Base-by-base conservation (phyloP, 2,113 vertebrate genomes). In the Panurus biarmicus region DNA sequence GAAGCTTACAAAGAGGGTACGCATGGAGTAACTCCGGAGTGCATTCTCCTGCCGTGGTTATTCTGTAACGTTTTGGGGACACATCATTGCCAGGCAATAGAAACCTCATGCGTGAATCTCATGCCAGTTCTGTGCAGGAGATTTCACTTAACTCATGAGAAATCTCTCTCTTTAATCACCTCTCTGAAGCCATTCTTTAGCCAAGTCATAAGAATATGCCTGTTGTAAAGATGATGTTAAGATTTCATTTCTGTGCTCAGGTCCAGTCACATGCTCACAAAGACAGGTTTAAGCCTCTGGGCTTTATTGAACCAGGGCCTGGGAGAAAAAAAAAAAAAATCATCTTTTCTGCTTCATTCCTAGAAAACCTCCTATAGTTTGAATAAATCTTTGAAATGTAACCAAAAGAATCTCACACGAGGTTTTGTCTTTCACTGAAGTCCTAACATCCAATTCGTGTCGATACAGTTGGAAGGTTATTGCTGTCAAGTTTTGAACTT, bases 311-410 rank as follows among this genome's bases (percentile, higher is more conserved):
- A 84, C n/a, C 51, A 78, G 23, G 25, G 54, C 20, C 56, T 53
- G 24, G 48, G n/a, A n/a, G n/a, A n/a, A n/a, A n/a, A n/a, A n/a
- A n/a, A 9, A 69, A 75, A 71, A 57, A 71, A 48, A 54, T 4
- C 5, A 45, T 15, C 61, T 74, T 92, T 64, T 72, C 61, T 87
- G 33, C 56, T 84, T 82, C 1, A 0, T 72, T 93, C 75, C 84
- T 77, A 79, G 57, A 65, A 94, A 95, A 78, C 47, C 67, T 88
- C 66, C 12, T 50, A 31, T 28, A 89, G 80, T 91, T 90, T 90
- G 77, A 96, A 93, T 87, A 85, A 87, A 79, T 85, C 94, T 95
- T 89, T 85, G 89, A 93, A 95, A 94, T 67, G 28, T 36, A 60
- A 92, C 90, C 50, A 89, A 85, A 93, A 82, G 94, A 89, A 96